Conservation (phyloP, 2,888 invertebrate genomes). For the Aphodius sticticus region DNA sequence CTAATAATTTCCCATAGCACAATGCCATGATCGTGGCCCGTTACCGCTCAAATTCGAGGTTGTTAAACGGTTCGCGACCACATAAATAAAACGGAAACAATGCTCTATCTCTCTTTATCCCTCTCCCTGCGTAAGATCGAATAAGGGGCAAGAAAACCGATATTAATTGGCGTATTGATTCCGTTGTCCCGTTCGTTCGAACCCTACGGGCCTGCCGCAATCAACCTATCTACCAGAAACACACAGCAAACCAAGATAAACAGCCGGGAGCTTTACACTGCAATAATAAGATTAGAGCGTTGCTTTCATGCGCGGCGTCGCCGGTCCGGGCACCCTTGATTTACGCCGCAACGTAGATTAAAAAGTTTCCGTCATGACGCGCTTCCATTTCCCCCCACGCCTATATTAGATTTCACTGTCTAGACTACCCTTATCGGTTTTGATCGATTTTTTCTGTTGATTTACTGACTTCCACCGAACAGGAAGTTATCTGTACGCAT, state of each 20-base stretch:
- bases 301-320: constrained; percentile 29
- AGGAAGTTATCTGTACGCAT: background rate
- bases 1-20: constrained; percentile 4
- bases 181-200: constrained; percentile 8
- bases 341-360: constrained; percentile 6
- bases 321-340: constrained; percentile 9
- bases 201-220: constrained; percentile 32
- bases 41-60: background rate
- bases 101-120: background rate
- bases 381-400: background rate
- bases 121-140: background rate
- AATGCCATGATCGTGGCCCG: background rate
- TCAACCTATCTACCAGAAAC: constrained; percentile 37
- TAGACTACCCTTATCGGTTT: background rate
- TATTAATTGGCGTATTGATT: constrained; percentile 36
- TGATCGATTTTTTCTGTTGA: background rate
- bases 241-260: constrained; percentile 40
- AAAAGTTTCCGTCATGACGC: background rate
- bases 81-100: constrained; percentile 4
- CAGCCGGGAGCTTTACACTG: constrained; percentile 38
- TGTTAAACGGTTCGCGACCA: background rate
- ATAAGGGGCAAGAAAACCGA: constrained; percentile 13
- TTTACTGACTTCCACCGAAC: background rate
- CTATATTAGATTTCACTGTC: background rate
- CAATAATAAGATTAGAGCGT: constrained; percentile 36